phyloP scores from a whole-genome alignment of 2,888 invertebrate species.

The Kryphioiulus occultus region DNA sequence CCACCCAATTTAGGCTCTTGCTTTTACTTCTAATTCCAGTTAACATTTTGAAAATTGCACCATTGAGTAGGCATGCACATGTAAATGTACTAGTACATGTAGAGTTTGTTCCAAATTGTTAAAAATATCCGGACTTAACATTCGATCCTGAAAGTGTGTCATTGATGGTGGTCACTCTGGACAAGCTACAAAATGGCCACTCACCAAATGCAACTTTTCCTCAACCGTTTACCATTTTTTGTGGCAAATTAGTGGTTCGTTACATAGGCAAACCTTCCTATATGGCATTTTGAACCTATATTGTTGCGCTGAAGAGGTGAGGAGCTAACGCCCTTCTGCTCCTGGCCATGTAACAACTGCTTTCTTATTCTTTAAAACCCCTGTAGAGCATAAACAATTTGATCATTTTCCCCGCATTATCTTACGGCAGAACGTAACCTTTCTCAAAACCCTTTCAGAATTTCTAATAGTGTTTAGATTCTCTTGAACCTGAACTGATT shows the following conservation, averaged over 20 bases:
- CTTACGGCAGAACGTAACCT: slow-evolving; percentile 3
- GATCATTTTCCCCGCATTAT: slow-evolving; percentile 28
- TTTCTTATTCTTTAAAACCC: slow-evolving; percentile 4
- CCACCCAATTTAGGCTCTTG: too few species aligned
- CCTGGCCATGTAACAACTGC: not conserved
- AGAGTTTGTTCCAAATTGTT: too few species aligned
- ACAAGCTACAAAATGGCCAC: not conserved
- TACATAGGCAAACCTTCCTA: not conserved
- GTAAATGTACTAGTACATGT: too few species aligned
- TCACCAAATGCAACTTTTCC: not conserved
- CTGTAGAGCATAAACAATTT: slow-evolving; percentile 40
- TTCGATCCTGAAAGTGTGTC: not conserved
- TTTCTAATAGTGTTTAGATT: slow-evolving; percentile 33
- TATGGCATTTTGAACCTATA: slow-evolving; percentile 38
- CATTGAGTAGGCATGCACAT: too few species aligned
- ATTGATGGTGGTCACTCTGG: not conserved
- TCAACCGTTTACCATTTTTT: not conserved
- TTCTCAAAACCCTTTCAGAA: not conserved
- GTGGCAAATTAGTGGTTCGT: not conserved
- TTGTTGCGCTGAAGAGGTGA: not conserved
- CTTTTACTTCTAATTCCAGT: too few species aligned
- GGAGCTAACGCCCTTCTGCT: slow-evolving; percentile 28
- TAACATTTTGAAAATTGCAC: too few species aligned
- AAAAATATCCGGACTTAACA: not conserved
- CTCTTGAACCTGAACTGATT: slow-evolving; percentile 37